Evolutionary conservation across 2,113 vertebrate species (phyloP).

Genomic region (Phaetusa simplex): DNA sequence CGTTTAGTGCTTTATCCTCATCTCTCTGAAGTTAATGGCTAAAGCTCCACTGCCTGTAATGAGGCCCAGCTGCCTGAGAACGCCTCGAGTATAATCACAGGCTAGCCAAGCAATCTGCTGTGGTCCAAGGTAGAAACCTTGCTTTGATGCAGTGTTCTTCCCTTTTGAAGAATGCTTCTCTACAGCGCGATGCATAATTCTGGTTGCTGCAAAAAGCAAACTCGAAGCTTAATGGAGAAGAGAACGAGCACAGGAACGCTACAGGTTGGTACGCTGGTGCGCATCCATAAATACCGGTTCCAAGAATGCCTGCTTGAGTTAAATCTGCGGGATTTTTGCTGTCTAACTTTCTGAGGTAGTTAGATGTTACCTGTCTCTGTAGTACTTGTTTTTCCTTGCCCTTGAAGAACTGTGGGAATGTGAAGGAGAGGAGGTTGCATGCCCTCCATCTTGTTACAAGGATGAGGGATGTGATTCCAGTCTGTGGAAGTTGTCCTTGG

Average conservation of each 20-base stretch:
- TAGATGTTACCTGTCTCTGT: background rate
- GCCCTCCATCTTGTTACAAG: background rate
- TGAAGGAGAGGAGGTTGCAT: background rate
- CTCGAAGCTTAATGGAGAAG: background rate
- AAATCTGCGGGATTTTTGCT: background rate
- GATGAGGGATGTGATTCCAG: background rate
- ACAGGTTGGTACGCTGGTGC: background rate
- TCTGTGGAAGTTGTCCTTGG: background rate
- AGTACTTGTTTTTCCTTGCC: background rate
- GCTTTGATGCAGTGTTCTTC: background rate
- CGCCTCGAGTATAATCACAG: background rate
- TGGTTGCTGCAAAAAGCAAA: background rate
- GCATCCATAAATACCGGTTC: background rate
- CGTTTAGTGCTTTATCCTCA: background rate
- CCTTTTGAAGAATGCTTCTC: background rate
- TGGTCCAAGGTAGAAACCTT: background rate
- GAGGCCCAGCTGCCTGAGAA: slow-evolving; percentile 15
- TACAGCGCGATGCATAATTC: background rate
- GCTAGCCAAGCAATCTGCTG: background rate
- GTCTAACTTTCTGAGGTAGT: background rate
- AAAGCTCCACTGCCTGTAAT: background rate
- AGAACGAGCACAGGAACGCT: background rate
- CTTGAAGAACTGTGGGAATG: background rate
- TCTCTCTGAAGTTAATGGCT: slow-evolving; percentile 33
- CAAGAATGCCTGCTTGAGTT: background rate